phyloP scores from a whole-genome alignment of 2,888 invertebrate genomes.

The Xestia xanthographa region DNA sequence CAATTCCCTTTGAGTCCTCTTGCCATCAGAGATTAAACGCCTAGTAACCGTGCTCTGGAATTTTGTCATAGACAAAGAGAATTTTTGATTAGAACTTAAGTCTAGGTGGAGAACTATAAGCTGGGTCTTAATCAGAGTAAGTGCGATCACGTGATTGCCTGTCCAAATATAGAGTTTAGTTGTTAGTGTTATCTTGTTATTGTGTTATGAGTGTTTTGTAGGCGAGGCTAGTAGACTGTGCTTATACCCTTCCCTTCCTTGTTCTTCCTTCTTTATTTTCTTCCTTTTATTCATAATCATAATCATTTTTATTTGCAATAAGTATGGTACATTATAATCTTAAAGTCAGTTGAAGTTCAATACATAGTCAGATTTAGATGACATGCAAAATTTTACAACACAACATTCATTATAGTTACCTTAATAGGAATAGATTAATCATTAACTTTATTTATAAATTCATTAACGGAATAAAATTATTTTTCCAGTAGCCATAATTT shows the following conservation, averaged over 20 bases:
- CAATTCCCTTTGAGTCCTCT: constrained; percentile 56
- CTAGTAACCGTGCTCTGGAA: constrained; percentile 22
- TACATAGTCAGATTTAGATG: too few species aligned
- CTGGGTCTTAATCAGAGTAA: constrained; percentile 13
- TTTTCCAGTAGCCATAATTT: too few species aligned
- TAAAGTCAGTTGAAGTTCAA: too few species aligned
- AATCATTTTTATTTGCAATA: too few species aligned
- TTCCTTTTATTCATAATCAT: too few species aligned
- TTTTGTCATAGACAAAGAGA: constrained; percentile 51
- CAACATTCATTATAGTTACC: too few species aligned
- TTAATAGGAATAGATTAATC: too few species aligned
- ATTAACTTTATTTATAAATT: too few species aligned
- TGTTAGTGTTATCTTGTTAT: neutral
- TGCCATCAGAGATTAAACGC: constrained; percentile 49
- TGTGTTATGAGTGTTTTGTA: neutral
- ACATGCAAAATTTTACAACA: too few species aligned
- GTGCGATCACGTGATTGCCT: constrained; percentile 4
- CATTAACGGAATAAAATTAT: too few species aligned
- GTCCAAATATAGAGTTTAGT: constrained; percentile 12
- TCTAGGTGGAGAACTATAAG: constrained; percentile 4
- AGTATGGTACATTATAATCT: too few species aligned
- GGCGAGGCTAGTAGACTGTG: neutral
- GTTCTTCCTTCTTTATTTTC: too few species aligned
- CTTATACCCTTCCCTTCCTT: neutral
- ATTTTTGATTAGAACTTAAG: constrained; percentile 47